phyloP scores from a whole-genome alignment of 2,113 vertebrate species.

The Hucho hucho region DNA sequence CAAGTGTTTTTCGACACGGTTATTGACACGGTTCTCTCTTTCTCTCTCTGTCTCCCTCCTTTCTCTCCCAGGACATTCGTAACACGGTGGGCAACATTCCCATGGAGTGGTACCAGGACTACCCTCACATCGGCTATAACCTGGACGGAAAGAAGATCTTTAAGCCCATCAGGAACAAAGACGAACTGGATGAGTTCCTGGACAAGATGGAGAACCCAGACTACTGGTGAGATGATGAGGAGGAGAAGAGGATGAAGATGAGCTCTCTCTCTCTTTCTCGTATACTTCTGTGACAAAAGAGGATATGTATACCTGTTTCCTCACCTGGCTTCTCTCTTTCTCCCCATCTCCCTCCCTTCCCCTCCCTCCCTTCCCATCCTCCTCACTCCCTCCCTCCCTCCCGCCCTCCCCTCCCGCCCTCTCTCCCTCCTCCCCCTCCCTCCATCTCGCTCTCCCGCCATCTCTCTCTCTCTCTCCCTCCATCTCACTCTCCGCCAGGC shows the following conservation, averaged over 20 bases:
- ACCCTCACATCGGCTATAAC: slow-evolving; percentile 90
- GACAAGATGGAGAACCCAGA: too few species aligned
- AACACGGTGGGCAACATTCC: slow-evolving; percentile 96
- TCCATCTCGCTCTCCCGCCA: not conserved
- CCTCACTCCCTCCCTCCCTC: not conserved
- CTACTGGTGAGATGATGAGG: too few species aligned
- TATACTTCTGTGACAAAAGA: too few species aligned
- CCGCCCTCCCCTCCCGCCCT: not conserved
- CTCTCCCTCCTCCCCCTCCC: not conserved
- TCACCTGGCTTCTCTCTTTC: too few species aligned
- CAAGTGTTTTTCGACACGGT: too few species aligned
- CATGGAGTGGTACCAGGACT: slow-evolving; percentile 94
- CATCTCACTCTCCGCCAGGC: slow-evolving; percentile 65
- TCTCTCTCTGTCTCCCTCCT: not conserved
- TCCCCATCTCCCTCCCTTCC: too few species aligned
- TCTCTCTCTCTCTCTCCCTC: not conserved
- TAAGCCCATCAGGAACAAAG: slow-evolving; percentile 87
- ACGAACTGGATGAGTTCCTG: slow-evolving; percentile 73
- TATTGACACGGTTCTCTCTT: too few species aligned
- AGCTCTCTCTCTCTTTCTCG: too few species aligned
- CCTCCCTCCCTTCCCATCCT: too few species aligned
- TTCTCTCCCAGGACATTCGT: slow-evolving; percentile 82
- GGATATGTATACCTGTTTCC: too few species aligned
- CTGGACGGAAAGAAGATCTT: slow-evolving; percentile 87
- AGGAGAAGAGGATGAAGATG: too few species aligned